phyloP scores from a whole-genome alignment of 2,113 vertebrate species.

The Microcebus tavaratra region DNA sequence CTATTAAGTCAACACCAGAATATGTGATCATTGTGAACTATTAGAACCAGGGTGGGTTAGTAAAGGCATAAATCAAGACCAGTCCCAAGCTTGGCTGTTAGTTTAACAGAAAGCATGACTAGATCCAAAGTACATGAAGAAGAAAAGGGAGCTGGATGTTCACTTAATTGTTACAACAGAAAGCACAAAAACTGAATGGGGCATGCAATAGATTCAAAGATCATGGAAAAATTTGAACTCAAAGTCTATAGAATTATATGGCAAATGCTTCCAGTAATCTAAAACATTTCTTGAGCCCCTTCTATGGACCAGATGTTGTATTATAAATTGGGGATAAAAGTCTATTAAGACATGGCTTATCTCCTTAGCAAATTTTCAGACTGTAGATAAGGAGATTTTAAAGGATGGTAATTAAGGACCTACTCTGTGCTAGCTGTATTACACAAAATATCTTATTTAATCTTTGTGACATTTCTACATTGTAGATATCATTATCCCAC shows the following conservation, averaged over 20 bases:
- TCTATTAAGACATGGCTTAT: background rate
- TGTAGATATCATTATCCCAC: background rate
- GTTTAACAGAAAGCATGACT: background rate
- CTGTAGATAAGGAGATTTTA: background rate
- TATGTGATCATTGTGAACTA: background rate
- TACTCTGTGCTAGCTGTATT: background rate
- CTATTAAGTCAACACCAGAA: background rate
- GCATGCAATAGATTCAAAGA: background rate
- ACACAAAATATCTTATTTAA: background rate
- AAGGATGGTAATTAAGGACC: background rate
- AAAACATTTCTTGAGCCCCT: background rate
- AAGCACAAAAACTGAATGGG: slow-evolving; percentile 24
- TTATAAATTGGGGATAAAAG: slow-evolving; percentile 16
- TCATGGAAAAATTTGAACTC: background rate
- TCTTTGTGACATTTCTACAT: background rate
- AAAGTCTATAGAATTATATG: background rate
- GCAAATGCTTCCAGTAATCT: background rate
- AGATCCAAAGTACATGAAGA: background rate
- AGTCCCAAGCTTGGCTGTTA: background rate
- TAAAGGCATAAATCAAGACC: background rate
- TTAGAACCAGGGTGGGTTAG: background rate
- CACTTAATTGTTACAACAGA: background rate
- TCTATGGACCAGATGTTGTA: background rate
- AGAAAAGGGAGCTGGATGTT: background rate
- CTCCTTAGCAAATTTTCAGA: background rate